phyloP scores from a whole-genome alignment of 92 coral and sea anemone species.

The Palythoa heliodiscus region DNA sequence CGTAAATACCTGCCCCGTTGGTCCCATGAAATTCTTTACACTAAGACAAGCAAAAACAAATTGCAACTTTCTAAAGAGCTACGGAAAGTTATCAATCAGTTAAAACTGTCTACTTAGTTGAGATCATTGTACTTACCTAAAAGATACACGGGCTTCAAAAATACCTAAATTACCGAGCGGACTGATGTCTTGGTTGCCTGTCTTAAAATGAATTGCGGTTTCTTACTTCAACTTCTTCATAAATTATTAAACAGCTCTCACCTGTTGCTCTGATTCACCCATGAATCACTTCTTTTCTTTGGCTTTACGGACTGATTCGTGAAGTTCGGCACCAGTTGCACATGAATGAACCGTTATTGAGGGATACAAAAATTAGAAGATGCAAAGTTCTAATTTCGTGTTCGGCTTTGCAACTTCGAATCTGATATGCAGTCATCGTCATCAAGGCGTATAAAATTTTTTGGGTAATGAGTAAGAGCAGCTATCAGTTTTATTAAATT shows the following conservation, averaged over 20 bases:
- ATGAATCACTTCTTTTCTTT: conserved; percentile 1
- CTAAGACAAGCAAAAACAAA: background rate
- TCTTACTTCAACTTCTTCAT: conserved; percentile 36
- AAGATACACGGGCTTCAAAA: background rate
- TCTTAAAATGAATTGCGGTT: background rate
- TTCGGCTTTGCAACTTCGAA: background rate
- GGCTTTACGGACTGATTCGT: background rate
- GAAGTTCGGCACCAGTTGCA: conserved; percentile 25
- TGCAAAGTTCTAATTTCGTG: background rate
- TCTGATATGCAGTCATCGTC: background rate
- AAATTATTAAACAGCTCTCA: conserved; percentile 16
- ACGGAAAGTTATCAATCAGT: background rate
- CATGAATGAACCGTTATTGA: conserved; percentile 12
- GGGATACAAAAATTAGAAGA: background rate
- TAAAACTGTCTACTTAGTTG: no score
- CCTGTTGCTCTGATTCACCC: conserved; percentile 22
- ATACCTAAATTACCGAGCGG: background rate
- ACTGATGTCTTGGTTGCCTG: conserved; percentile 21
- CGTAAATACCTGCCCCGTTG: conserved; percentile 31
- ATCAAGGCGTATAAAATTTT: background rate
- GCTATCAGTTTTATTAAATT: background rate
- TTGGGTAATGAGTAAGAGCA: no score
- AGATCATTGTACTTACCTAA: conserved; percentile 7
- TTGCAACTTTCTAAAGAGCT: background rate
- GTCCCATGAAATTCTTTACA: background rate